phyloP scores from a whole-genome alignment of 2,888 invertebrate genomes.

The Cataglyphis livida region DNA sequence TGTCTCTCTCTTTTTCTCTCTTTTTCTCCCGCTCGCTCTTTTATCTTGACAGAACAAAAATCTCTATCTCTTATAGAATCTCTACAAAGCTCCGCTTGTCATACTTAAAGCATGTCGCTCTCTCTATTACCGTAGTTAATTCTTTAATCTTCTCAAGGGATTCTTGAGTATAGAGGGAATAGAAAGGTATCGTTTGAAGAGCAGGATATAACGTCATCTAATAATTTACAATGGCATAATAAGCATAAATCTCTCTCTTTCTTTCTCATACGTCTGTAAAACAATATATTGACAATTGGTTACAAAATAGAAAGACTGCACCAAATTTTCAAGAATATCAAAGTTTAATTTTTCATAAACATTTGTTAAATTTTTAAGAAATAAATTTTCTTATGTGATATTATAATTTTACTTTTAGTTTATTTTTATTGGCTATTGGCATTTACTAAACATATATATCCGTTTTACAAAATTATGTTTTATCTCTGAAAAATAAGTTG shows the following conservation, averaged over 20 bases:
- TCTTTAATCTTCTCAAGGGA: not conserved
- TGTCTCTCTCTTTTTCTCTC: no score
- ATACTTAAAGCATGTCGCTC: not conserved
- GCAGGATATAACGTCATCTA: not conserved
- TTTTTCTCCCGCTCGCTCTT: not conserved
- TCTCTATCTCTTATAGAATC: not conserved
- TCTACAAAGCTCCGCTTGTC: constrained; percentile 3
- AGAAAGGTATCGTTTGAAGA: constrained; percentile 6
- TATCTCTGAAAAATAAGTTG: not conserved
- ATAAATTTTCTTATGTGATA: not conserved
- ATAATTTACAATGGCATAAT: not conserved
- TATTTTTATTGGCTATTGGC: not conserved
- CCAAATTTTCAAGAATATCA: not conserved
- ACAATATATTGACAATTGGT: not conserved
- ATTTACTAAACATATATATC: not conserved
- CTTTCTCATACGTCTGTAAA: not conserved
- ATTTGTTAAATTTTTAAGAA: not conserved
- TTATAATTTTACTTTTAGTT: not conserved
- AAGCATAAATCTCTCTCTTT: not conserved
- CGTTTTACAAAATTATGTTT: not conserved
- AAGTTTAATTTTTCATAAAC: not conserved
- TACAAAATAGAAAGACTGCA: not conserved
- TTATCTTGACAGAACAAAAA: not conserved
- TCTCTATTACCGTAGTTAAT: constrained; percentile 6
- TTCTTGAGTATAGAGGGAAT: not conserved